Percentiles rank a stretch among this genome's conserved stretches.
Conservation (phyloP, 2,888 invertebrate species). For the Gisinianus flammeolus region DNA sequence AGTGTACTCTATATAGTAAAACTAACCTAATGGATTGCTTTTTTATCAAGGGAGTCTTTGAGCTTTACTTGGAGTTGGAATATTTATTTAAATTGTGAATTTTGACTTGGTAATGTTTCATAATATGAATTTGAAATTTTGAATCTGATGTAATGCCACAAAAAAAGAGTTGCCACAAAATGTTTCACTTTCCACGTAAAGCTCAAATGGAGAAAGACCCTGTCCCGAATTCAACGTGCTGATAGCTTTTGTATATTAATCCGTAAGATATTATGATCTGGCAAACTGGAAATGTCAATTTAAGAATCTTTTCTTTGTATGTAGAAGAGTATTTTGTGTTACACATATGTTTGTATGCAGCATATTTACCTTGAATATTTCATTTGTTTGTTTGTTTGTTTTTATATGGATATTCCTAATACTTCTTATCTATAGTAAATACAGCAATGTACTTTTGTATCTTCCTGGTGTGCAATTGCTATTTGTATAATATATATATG, state of each 20-base stretch:
- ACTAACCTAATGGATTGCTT: constrained; percentile 39
- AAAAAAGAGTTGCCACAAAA: neutral
- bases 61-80: constrained; percentile 39
- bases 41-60: constrained; percentile 35
- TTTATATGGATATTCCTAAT: too few relatives aligned
- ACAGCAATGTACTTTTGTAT: too few relatives aligned
- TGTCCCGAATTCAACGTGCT: constrained; percentile 56
- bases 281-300: neutral
- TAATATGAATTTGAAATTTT: neutral
- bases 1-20: constrained; percentile 14
- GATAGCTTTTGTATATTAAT: constrained; percentile 26
- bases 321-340: neutral
- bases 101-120: neutral
- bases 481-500: too few relatives aligned
- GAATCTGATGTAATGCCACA: neutral
- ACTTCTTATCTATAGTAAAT: too few relatives aligned
- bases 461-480: too few relatives aligned
- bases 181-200: constrained; percentile 36
- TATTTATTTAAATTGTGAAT: neutral
- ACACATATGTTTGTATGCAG: neutral
- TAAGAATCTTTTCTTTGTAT: neutral
- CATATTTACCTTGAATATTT: neutral
- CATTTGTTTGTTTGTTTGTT: too few relatives aligned
- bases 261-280: constrained; percentile 42
- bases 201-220: constrained; percentile 48